Base-by-base conservation (phyloP, 2,888 invertebrate genomes). In the Agapetus fuscipes region DNA sequence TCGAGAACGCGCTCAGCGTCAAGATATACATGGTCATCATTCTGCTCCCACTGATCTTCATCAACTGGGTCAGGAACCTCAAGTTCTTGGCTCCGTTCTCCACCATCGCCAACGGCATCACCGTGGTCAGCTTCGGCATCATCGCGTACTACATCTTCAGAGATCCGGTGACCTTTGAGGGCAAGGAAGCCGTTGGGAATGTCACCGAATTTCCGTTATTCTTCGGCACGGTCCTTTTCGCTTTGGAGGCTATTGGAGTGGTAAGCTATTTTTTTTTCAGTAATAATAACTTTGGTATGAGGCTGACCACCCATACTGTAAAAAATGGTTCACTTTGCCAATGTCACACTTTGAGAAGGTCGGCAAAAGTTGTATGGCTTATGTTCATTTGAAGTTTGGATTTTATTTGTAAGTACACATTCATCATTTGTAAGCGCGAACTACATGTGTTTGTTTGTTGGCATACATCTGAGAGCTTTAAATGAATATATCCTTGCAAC, bases 221-320 rank as follows among this genome's bases (percentile, higher is more conserved):
- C 67, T 94, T 97, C 58, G 95, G 96, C 27, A 96, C 94, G 0
- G 95, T 93, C 0, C 72, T 97, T 33, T 97, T 94, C 59, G 90
- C 97, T 0, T 76, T 97, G 52, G 96, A 97, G 71, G 94, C 95
- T 37, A 94, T 96, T 50, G 86, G 86, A 35, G 85, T 87, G 62
- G 86, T 88, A 60, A 73, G 81, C 72, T n/a, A n/a, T n/a, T n/a
- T n/a, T n/a, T n/a, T n/a, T n/a, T n/a, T n/a, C n/a, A n/a, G n/a
- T n/a, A n/a, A n/a, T n/a, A n/a, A n/a, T n/a, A n/a, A n/a, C n/a
- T n/a, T n/a, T n/a, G n/a, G n/a, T n/a, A n/a, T n/a, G n/a, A n/a
- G n/a, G n/a, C n/a, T n/a, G n/a, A n/a, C n/a, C n/a, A n/a, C n/a
- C n/a, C n/a, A n/a, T n/a, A n/a, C n/a, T n/a, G n/a, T n/a, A n/a